phyloP scores from a whole-genome alignment of 2,113 vertebrate genomes.

The Tamias sibiricus region DNA sequence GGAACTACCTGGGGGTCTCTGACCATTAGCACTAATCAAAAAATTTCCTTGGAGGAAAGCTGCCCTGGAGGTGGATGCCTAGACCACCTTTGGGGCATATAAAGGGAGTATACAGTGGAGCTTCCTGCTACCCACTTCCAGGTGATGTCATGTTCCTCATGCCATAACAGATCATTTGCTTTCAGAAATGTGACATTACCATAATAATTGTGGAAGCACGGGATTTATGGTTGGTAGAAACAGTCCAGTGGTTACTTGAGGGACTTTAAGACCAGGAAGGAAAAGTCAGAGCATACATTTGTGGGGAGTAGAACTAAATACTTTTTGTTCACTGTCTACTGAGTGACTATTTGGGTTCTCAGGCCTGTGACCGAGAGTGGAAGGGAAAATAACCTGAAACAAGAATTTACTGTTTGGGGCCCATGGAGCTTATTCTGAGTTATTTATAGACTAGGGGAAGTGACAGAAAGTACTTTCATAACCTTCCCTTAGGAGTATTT shows the following conservation, averaged over 20 bases:
- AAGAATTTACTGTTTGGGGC: rapidly evolving
- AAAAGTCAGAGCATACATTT: neutral
- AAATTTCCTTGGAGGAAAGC: neutral
- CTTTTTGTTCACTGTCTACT: neutral
- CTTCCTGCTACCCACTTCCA: neutral
- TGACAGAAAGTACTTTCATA: neutral
- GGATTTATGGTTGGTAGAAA: neutral
- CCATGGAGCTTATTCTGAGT: neutral
- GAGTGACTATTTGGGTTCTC: neutral
- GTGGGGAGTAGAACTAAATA: neutral
- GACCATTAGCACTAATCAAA: neutral
- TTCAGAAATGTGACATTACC: neutral
- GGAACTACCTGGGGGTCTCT: neutral
- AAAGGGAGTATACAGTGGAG: rapidly evolving
- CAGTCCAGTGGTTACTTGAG: rapidly evolving
- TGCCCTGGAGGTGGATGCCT: no score
- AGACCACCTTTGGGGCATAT: no score
- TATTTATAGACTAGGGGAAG: neutral
- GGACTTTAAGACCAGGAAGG: neutral
- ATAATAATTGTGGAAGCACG: no score
- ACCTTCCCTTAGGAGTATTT: neutral
- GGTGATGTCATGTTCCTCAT: rapidly evolving
- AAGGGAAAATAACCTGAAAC: neutral
- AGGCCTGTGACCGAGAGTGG: neutral
- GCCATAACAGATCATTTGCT: neutral